A percentile compares a stretch with the other conserved stretches of the same genome.
Evolutionary conservation across 2,797 vertebrate species (phyloP).

Genomic region (Molossus molossus): DNA sequence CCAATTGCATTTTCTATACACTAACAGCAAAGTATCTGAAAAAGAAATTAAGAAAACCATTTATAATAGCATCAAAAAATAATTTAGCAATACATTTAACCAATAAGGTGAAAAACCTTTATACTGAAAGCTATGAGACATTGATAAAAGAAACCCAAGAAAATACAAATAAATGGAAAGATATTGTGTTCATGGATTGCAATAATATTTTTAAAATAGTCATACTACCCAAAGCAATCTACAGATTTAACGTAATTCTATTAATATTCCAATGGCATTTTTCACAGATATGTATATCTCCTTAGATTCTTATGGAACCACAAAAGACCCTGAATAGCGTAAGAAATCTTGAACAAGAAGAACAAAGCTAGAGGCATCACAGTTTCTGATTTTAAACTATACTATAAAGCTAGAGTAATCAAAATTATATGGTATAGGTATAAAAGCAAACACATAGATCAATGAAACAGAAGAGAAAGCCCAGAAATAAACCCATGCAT

Average conservation of each 20-base stretch:
- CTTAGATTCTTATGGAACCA: neutral
- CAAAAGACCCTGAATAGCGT: neutral
- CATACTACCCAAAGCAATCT: neutral
- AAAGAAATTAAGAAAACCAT: conserved; percentile 1
- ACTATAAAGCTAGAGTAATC: neutral
- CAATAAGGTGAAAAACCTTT: neutral
- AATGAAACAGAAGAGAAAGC: neutral
- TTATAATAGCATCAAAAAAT: neutral
- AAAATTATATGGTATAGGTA: neutral
- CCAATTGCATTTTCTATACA: neutral
- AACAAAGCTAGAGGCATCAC: neutral
- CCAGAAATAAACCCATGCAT: neutral
- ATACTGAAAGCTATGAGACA: neutral
- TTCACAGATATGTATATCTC: too few relatives aligned
- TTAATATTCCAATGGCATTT: too few relatives aligned
- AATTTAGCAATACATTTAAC: neutral
- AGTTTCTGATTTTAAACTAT: neutral
- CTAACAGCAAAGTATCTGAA: neutral
- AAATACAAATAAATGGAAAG: neutral
- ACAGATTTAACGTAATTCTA: too few relatives aligned
- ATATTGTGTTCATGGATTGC: neutral
- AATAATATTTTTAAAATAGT: neutral
- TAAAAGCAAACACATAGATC: neutral
- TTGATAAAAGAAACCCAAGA: neutral
- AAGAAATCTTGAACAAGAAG: neutral